Conservation (phyloP, 2,888 invertebrate genomes). For the Diadromus collaris region DNA sequence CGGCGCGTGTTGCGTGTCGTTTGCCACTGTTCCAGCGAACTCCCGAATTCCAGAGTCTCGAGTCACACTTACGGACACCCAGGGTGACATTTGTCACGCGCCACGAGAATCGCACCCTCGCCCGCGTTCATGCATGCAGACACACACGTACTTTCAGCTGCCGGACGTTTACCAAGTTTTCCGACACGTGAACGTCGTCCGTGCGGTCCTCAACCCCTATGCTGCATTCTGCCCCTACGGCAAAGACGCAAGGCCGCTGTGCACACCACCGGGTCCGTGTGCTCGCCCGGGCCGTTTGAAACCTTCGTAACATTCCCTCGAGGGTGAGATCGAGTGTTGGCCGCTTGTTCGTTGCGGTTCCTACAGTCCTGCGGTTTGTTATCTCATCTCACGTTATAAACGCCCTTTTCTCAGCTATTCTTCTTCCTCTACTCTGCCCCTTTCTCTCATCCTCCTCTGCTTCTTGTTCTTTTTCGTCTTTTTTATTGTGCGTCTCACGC, state of each 20-base stretch:
- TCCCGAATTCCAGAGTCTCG: conserved; percentile 6
- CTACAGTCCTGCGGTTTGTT: conserved; percentile 5
- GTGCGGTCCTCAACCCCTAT: conserved; percentile 10
- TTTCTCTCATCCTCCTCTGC: neutral
- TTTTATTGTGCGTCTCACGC: neutral
- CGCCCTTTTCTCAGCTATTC: conserved; percentile 6
- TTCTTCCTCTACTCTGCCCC: neutral
- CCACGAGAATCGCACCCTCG: neutral
- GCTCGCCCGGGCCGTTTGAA: conserved; percentile 1
- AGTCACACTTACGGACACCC: neutral
- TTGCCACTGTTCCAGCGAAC: conserved; percentile 5
- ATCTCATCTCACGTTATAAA: conserved; percentile 15
- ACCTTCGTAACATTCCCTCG: neutral
- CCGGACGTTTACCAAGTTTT: conserved; percentile 39
- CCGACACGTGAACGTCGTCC: conserved; percentile 19
- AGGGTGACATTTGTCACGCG: conserved; percentile 20
- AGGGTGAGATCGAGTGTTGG: conserved; percentile 5
- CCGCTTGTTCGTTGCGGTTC: neutral
- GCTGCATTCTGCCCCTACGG: neutral
- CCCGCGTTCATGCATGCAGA: neutral
- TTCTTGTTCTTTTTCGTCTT: conserved; percentile 22
- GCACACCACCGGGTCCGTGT: neutral
- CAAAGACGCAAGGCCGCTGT: conserved; percentile 18
- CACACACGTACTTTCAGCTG: neutral
- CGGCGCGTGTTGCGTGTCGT: conserved; percentile 17